Base-by-base conservation (phyloP, 2,797 vertebrate genomes). In the Antennarius maculatus region DNA sequence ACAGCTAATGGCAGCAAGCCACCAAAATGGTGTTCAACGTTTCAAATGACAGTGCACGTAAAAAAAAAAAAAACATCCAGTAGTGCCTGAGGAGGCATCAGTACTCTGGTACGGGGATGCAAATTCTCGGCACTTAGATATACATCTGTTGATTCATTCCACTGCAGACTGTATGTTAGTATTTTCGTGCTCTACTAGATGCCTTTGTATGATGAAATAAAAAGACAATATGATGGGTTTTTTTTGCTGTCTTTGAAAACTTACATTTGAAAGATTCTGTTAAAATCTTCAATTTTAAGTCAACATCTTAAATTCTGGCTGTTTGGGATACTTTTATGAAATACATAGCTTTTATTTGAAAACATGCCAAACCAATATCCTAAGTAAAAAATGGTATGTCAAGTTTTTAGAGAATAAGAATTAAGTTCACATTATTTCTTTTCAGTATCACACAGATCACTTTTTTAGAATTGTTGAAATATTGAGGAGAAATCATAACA, bases 1-100 rank as follows among this genome's bases (percentile, higher is more conserved):
- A 61, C 47, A 54, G 54, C 49, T 62, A 47, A 73, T 28, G 45
- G 51, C 54, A 66, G 28, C 45, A 54, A 59, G 50, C 49, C 49
- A 14, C 54, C 41, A 52, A 51, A 46, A 46, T n/a, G 29, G 48
- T 61, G 54, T 66, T 66, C 2, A 34, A 53, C 53, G 18, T 23
- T 47, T 13, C 55, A 56, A 63, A 34, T 34, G 31, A 60, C 45
- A 28, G 37, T 4, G 8, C 46, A 15, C 49, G 49, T 66, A 42
- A 73, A 60, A 53, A 56, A 18, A 53, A 12, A 16, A 31, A 54
- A 34, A 34, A 34, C 31, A 34, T 34, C 31, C 31, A 34, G 31
- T 2, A 60, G 53, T 58, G 69, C 47, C 23, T 23, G 23, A 23
- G 23, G 23, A 23, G 1, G 1, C 23, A 23, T 23, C 7, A 16